A percentile compares a stretch with the other conserved stretches of the same genome.
These are phyloP conservation scores for Acanthurus tractus DNA, from an alignment of 2,797 vertebrate species.

Conservation along the genomic window DNA sequence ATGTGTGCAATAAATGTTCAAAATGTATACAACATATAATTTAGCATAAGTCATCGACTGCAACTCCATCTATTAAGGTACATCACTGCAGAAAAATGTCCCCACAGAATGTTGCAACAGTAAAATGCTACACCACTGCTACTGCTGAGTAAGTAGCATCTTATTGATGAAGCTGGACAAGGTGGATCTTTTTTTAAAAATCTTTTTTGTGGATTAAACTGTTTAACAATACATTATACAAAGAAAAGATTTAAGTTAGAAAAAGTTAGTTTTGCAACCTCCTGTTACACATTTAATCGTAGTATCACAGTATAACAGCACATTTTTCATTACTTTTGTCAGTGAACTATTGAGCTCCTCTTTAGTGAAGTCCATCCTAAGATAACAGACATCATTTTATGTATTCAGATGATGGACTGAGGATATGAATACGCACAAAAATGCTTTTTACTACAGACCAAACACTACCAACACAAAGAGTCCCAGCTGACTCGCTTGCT, in stretches of 20 bases:
- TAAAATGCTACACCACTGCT: too few species aligned
- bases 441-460: slow-evolving; percentile 9
- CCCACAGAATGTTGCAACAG: too few species aligned
- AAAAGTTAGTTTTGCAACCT: not conserved
- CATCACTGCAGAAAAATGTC: not conserved
- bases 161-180: not conserved
- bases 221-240: not conserved
- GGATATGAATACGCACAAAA: slow-evolving; percentile 3
- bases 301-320: too few species aligned
- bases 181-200: not conserved
- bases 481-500: slow-evolving; percentile 32
- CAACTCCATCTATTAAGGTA: not conserved
- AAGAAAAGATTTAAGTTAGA: not conserved
- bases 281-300: not conserved
- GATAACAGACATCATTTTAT: not conserved
- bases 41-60: too few species aligned
- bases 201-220: not conserved
- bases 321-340: not conserved
- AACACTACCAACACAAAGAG: slow-evolving; percentile 39
- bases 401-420: not conserved
- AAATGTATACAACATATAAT: not conserved
- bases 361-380: too few species aligned
- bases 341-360: not conserved
- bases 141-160: not conserved
- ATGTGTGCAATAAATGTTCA: not conserved